Evolutionary conservation across 1,140 invertebrate genomes (phyloP).

Genomic region (Drosophila simulans): DNA sequence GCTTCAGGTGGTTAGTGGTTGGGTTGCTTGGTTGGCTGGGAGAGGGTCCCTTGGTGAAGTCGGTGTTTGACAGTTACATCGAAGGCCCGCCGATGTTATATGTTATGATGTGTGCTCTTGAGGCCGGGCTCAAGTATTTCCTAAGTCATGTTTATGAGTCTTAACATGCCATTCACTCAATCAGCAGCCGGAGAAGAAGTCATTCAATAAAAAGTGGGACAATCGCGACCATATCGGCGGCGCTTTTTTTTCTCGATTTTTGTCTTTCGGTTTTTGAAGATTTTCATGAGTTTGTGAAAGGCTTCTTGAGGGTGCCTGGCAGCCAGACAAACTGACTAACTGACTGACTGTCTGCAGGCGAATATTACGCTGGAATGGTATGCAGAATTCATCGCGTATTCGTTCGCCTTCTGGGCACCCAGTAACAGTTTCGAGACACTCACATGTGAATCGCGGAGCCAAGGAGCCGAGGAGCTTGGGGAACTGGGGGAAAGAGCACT

Average conservation of each 20-base stretch:
- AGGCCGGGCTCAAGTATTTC: conserved; percentile 69
- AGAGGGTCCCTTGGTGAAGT: conserved; percentile 26
- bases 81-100: conserved; percentile 46
- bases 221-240: conserved; percentile 65
- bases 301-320: conserved; percentile 65
- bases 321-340: conserved; percentile 9
- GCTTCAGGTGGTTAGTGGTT: conserved; percentile 12
- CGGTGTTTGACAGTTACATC: conserved; percentile 77
- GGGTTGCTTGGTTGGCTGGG: conserved; percentile 4
- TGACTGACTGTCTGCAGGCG: conserved; percentile 45
- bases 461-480: conserved; percentile 3
- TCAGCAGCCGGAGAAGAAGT: conserved; percentile 70
- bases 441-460: conserved; percentile 27
- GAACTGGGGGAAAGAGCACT: conserved; percentile 40
- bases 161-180: conserved; percentile 82
- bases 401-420: conserved; percentile 29
- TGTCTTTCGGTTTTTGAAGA: conserved; percentile 62
- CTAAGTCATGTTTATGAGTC: conserved; percentile 82
- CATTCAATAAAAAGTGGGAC: conserved; percentile 82
- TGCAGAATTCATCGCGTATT: conserved; percentile 73
- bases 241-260: conserved; percentile 49
- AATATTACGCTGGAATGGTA: conserved; percentile 38
- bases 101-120: conserved; percentile 57
- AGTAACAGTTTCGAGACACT: conserved; percentile 32
- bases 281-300: conserved; percentile 80